Conservation (phyloP, 2,113 vertebrate genomes). For the Dromaius novaehollandiae region DNA sequence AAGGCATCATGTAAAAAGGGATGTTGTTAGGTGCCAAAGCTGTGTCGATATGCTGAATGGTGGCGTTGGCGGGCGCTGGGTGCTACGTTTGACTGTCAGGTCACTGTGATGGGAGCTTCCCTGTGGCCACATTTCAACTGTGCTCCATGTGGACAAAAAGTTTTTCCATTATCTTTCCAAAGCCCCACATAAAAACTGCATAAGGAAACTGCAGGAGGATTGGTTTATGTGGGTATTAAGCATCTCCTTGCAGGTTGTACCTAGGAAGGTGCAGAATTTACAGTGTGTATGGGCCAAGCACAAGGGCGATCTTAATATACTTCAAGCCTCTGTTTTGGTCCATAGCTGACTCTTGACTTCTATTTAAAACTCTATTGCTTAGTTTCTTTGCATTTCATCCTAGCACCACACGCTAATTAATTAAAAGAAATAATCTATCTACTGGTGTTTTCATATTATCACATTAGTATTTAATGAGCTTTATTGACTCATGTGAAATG, state of each 20-base stretch:
- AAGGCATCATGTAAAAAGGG: background rate
- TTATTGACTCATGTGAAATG: background rate
- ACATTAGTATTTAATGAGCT: background rate
- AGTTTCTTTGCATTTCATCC: background rate
- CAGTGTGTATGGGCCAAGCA: background rate
- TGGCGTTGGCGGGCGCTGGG: background rate
- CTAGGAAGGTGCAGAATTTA: background rate
- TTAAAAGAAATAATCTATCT: slow-evolving; percentile 19
- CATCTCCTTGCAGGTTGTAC: background rate
- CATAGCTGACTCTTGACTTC: background rate
- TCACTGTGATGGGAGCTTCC: background rate
- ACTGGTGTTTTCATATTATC: background rate
- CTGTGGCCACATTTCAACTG: background rate
- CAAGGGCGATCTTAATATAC: background rate
- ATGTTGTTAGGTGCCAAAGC: background rate
- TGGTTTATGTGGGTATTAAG: background rate
- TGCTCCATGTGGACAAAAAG: background rate
- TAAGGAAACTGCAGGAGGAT: background rate
- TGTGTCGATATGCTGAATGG: accelerated
- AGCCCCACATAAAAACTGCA: background rate
- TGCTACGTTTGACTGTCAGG: background rate
- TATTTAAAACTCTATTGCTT: background rate
- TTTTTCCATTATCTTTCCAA: background rate
- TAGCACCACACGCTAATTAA: background rate
- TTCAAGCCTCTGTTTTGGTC: background rate